phyloP scores from a whole-genome alignment of 1,140 invertebrate genomes.

The Cydia pomonella region DNA sequence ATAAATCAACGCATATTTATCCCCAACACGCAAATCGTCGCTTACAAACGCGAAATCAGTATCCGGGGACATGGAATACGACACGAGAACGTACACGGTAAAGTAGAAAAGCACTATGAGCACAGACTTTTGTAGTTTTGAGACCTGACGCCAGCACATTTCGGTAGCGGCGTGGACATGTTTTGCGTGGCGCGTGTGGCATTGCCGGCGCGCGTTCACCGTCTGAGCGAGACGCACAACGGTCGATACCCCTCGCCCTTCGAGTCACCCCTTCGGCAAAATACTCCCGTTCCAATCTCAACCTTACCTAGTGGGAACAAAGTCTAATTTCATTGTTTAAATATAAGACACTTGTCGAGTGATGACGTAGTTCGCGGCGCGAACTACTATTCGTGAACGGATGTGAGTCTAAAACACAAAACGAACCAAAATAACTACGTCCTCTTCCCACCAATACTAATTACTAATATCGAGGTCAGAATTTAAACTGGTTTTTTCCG shows the following conservation, averaged over 20 bases:
- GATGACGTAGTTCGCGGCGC: background rate
- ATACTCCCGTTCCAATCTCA: background rate
- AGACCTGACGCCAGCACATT: slow-evolving; percentile 47
- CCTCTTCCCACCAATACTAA: background rate
- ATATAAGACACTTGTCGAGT: slow-evolving; percentile 15
- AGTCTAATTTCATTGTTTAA: background rate
- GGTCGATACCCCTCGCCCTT: slow-evolving; percentile 33
- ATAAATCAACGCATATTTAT: slow-evolving; percentile 46
- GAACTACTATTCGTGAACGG: background rate
- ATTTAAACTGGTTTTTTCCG: background rate
- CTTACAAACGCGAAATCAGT: slow-evolving; percentile 41
- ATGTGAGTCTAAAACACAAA: background rate
- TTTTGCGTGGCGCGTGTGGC: slow-evolving; percentile 36
- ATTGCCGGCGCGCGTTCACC: slow-evolving; percentile 37
- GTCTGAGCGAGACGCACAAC: slow-evolving; percentile 36
- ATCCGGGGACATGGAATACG: slow-evolving; percentile 38
- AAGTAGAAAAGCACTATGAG: slow-evolving; percentile 39
- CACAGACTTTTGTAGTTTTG: slow-evolving; percentile 40
- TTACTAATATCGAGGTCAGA: background rate
- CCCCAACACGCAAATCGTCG: slow-evolving; percentile 42
- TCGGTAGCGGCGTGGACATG: slow-evolving; percentile 30
- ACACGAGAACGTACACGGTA: slow-evolving; percentile 41
- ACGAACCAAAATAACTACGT: background rate
- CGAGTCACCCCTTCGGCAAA: slow-evolving; percentile 12
- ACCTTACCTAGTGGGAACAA: background rate